Evolutionary conservation across 2,113 vertebrate genomes (phyloP), one percentile per base, ranked within the genome.

Genomic region (Pardalotus punctatus): DNA sequence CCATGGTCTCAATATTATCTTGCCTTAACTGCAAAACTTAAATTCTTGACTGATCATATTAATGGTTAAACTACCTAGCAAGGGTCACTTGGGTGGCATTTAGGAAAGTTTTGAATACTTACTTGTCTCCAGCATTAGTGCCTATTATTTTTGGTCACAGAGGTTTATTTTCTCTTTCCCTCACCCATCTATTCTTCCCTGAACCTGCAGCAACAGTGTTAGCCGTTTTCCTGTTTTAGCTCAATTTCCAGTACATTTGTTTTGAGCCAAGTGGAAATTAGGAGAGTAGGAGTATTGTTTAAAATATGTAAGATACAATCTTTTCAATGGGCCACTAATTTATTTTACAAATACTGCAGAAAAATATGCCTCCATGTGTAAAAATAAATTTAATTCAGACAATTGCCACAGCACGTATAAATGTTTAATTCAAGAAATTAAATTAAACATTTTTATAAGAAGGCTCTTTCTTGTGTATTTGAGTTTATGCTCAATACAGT

Each of bases 301-400:
- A 80, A 96, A 91, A 78, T 58, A 77, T 58, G 36, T 79, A 93
- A 86, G 66, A 70, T 73, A 20, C 12, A 22, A 88, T 86, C 76
- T 78, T 71, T 93, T 88, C 76, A 89, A 38, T 74, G 51, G 84
- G 56, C n/a, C 51, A 57, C 27, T 35, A 24, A 45, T 83, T 89
- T 88, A 43, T 92, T 84, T 85, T 90, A 83, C 54, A 95, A 90
- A 79, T 60, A 40, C 38, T 58, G 57, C 15, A 31, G 14, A 71
- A 67, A 94, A 94, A 54, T 70, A 51, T 56, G 84, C 53, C 92
- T 82, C 62, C 65, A 62, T n/a, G 54, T 4, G 2, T 82, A 95
- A 88, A 96, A 95, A 78, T 57, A 94, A 86, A 84, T 90, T 61
- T 76, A 86, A 90, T 95, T 94, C 88, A 67, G 76, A 76, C 22